Percentiles rank a stretch among this genome's conserved stretches.
Evolutionary conservation across 2,888 invertebrate species (phyloP).

Genomic region (Strigamia maritima): DNA sequence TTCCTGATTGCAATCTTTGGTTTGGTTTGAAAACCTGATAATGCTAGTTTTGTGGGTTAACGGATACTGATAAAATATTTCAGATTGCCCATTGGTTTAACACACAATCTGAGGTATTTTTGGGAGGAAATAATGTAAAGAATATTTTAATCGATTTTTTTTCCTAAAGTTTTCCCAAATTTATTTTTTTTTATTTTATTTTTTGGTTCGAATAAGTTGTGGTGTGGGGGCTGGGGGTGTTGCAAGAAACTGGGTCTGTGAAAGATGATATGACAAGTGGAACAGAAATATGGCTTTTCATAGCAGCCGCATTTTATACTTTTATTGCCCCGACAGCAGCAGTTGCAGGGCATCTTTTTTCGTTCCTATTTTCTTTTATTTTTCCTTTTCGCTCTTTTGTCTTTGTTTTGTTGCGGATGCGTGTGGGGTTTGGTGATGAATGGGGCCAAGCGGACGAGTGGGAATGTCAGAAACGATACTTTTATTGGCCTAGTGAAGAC

Average conservation of each 20-base stretch:
- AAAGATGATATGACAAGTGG: conserved; percentile 9
- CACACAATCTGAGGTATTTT: too few species aligned
- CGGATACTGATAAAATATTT: background rate
- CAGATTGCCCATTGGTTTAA: too few species aligned
- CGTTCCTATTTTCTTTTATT: background rate
- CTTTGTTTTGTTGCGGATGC: conserved; percentile 20
- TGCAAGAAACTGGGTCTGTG: background rate
- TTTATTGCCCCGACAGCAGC: conserved; percentile 30
- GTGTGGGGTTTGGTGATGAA: conserved; percentile 31
- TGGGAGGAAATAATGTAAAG: too few species aligned
- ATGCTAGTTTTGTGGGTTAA: background rate
- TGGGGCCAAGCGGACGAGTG: conserved; percentile 27
- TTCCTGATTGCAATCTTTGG: conserved; percentile 15
- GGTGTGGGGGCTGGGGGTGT: background rate
- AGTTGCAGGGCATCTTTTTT: conserved; percentile 16
- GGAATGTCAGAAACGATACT: conserved; percentile 25
- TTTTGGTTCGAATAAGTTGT: background rate
- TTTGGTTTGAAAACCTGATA: background rate
- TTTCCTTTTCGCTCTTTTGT: background rate
- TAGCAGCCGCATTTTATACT: conserved; percentile 17
- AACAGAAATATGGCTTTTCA: conserved; percentile 30
- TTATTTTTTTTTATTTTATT: background rate
- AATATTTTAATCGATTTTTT: too few species aligned
- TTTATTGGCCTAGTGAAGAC: conserved; percentile 24
- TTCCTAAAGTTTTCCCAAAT: too few species aligned